Evolutionary conservation across 1,140 invertebrate genomes (phyloP), one percentile per base, ranked within the genome.

Genomic region (Elysia chlorotica): DNA sequence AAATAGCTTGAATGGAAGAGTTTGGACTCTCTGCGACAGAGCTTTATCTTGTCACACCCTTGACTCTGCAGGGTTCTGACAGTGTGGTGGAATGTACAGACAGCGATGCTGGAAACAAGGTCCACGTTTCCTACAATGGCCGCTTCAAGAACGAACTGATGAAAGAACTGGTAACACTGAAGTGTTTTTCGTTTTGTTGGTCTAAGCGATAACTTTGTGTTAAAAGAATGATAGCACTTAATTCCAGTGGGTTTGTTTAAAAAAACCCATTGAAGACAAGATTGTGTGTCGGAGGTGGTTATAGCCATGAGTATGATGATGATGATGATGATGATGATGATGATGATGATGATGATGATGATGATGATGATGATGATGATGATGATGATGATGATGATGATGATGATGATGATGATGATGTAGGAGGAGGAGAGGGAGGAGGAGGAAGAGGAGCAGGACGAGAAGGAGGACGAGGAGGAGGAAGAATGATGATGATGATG

Each of bases 11-110:
- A 71, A 59, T 48, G 19, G 21, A 28, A 4, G 14, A 17, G 35
- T 41, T 10, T 6, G 28, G 14, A 30, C 5, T 35, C 14, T 14
- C 31, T 14, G 17, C 10, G 56, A 59, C 10, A 14, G 10, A 14
- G n/a, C 41, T 14, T 48, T n/a, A 10, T 10, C 10, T 6, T 59
- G 14, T 25, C 56, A 6, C 25, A 19, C 10, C 25, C 56, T 25
- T 6, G 4, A 4, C 5, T 33, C 38, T 54, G 21, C 68, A 76
- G 75, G 75, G 75, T 25, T 48, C 73, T 10, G 75, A 76, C 72
- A 76, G 75, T 28, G 72, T 76, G 23, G 72, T 76, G 25, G 75
- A 76, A 38, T 76, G 75, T 62, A 21, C 72, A 2, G 23, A 41
- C 1, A 57, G 57, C n/a, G 30, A 41, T 17, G 72, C 61, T 1